Percentiles rank a stretch among this genome's conserved stretches.
These are phyloP conservation scores for Elephantulus edwardii DNA, from an alignment of 2,113 vertebrate genomes.

Conservation along the genomic window DNA sequence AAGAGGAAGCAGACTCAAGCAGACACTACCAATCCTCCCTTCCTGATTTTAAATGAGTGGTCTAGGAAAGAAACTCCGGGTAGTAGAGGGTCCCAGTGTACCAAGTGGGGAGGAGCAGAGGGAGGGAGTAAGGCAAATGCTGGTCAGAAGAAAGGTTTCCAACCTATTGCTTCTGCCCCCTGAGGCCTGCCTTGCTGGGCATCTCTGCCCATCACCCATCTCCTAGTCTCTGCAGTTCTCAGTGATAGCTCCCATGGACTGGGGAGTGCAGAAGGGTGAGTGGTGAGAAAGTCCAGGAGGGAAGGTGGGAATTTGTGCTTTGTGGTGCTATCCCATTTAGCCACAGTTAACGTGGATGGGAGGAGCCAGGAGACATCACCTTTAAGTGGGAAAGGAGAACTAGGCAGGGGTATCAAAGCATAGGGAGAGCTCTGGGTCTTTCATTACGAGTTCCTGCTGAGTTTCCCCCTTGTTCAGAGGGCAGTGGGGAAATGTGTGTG, in stretches of 20 bases:
- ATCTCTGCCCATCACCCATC: neutral
- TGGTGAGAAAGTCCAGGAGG: neutral
- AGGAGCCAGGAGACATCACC: neutral
- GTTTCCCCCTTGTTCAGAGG: constrained; percentile 4
- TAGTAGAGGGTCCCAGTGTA: rapidly evolving
- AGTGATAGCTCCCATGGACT: neutral
- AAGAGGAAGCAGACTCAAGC: neutral
- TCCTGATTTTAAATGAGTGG: neutral
- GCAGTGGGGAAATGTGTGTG: neutral
- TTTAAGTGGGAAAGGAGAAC: neutral
- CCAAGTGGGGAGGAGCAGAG: neutral
- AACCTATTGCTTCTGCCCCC: neutral
- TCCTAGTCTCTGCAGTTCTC: neutral
- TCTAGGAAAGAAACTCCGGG: neutral
- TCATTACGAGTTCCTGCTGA: neutral
- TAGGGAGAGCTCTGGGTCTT: neutral
- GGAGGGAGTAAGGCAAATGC: constrained; percentile 53
- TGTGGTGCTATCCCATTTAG: neutral
- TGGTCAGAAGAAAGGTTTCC: constrained; percentile 46
- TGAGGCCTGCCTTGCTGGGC: neutral
- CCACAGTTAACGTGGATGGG: neutral
- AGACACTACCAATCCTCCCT: neutral
- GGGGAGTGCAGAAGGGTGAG: neutral
- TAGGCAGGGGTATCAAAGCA: neutral
- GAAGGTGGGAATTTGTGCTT: constrained; percentile 18